Evolutionary conservation across 92 coral and sea anemone species (phyloP).

Genomic region (Galaxea fascicularis): DNA sequence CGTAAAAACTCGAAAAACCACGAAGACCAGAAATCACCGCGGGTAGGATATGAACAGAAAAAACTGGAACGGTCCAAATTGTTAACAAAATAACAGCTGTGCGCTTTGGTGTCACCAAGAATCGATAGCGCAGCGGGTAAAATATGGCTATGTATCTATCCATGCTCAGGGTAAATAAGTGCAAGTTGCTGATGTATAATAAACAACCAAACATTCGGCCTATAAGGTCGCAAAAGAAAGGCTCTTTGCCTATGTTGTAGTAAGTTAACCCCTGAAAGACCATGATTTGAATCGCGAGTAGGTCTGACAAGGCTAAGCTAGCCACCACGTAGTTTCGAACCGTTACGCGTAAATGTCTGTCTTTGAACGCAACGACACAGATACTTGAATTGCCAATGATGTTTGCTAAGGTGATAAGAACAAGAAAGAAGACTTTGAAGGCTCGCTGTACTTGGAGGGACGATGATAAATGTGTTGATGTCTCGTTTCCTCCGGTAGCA

Average conservation of each 20-base stretch:
- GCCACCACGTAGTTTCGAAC: conserved; percentile 59
- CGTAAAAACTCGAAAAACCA: conserved; percentile 37
- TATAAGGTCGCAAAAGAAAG: conserved; percentile 33
- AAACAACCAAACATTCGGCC: conserved; percentile 49
- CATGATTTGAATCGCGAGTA: conserved; percentile 49
- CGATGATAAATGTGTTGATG: conserved; percentile 18
- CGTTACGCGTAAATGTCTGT: conserved; percentile 56
- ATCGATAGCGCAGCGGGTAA: conserved; percentile 66
- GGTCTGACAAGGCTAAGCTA: conserved; percentile 62
- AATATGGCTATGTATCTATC: conserved; percentile 78
- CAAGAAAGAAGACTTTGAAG: conserved; percentile 37
- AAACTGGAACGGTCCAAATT: conserved; percentile 54
- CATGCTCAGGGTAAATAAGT: conserved; percentile 63
- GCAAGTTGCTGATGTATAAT: conserved; percentile 66
- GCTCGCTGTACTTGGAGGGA: conserved; percentile 18
- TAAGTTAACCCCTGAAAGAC: conserved; percentile 37
- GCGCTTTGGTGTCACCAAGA: conserved; percentile 52
- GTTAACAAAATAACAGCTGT: conserved; percentile 22
- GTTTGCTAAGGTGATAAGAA: conserved; percentile 49
- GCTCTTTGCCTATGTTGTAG: conserved; percentile 16
- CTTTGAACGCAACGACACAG: conserved; percentile 46
- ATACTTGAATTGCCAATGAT: conserved; percentile 56
- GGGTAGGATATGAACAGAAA: conserved; percentile 39
- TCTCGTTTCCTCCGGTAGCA: neutral
- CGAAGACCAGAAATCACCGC: neutral